phyloP scores from a whole-genome alignment of 2,797 vertebrate genomes.

The Naso thynnoides region DNA sequence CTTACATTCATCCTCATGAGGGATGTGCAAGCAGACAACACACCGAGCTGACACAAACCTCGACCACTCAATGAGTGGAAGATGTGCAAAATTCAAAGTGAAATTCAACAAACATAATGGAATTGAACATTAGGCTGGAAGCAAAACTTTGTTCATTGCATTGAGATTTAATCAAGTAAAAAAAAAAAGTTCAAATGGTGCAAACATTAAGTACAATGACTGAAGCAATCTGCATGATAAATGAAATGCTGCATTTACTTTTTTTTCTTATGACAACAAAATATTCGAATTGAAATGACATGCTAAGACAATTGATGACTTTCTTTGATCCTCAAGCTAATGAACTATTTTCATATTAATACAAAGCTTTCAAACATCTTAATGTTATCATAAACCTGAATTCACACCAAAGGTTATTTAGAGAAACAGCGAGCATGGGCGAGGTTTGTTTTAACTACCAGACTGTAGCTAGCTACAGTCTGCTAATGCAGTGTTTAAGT shows the following conservation, averaged over 20 bases:
- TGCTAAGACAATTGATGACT: not conserved
- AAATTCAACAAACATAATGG: not conserved
- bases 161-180: not conserved
- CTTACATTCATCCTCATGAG: constrained; percentile 25
- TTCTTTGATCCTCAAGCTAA: not conserved
- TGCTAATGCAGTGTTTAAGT: too few relatives aligned
- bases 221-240: not conserved
- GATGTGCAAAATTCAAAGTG: not conserved
- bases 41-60: constrained; percentile 16
- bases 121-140: not conserved
- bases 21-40: constrained; percentile 18
- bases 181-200: not conserved
- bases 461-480: too few relatives aligned
- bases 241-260: not conserved
- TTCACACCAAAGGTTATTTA: not conserved
- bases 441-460: too few relatives aligned
- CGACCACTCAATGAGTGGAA: not conserved
- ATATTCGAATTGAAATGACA: not conserved
- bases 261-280: not conserved
- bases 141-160: not conserved
- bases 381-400: not conserved
- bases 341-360: not conserved
- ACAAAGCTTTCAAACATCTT: not conserved
- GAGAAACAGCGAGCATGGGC: too few relatives aligned
- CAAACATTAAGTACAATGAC: not conserved